Evolutionary conservation across 53 echinoderm and acorn worm genomes (phyloP).

Genomic region (Paelopatides confundens): DNA sequence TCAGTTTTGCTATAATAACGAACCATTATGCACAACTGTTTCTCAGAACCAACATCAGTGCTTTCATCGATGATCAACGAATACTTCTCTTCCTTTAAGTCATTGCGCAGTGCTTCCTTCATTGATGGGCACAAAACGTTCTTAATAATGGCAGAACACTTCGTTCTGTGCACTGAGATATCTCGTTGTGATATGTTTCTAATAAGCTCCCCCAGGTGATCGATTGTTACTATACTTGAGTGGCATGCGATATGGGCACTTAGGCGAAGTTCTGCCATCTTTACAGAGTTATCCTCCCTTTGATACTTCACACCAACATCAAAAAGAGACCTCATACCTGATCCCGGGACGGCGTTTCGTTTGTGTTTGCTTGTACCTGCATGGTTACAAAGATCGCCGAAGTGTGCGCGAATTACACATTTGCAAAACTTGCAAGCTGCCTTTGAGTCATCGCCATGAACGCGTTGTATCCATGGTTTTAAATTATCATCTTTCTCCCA

Average conservation of each 20-base stretch:
- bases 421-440: constrained; percentile 4
- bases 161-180: constrained; percentile 6
- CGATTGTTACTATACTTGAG: constrained; percentile 11
- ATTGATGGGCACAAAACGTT: constrained; percentile 11
- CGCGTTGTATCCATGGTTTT: not conserved
- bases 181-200: constrained; percentile 25
- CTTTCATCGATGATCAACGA: not conserved
- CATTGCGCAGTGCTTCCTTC: constrained; percentile 12
- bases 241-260: not conserved
- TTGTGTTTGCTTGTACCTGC: constrained; percentile 9
- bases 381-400: not conserved
- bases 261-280: constrained; percentile 12
- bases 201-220: constrained; percentile 17
- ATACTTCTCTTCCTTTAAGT: constrained; percentile 14
- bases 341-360: no score
- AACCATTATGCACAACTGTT: constrained; percentile 14
- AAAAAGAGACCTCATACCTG: not conserved
- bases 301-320: not conserved
- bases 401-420: not conserved
- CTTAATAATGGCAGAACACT: constrained; percentile 16
- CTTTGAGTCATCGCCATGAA: not conserved
- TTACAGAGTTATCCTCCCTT: not conserved
- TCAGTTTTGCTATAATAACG: not conserved
- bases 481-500: not conserved
- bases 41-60: constrained; percentile 8